A percentile compares a stretch with the other conserved stretches of the same genome.
Evolutionary conservation across 1,140 invertebrate species (phyloP).

Genomic region (Pissodes strobi): DNA sequence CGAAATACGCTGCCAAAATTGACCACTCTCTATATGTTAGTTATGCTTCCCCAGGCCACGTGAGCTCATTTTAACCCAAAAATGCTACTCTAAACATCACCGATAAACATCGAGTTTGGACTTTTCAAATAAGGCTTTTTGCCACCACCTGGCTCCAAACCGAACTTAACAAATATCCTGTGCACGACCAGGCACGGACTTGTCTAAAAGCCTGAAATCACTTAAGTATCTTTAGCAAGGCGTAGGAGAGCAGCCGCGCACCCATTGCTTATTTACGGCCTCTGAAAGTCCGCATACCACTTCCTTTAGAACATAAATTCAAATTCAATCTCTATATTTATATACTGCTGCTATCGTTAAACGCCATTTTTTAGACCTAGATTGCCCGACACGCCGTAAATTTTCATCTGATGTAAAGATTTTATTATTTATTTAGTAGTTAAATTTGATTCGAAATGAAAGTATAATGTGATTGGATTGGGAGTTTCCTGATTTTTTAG

Average conservation of each 20-base stretch:
- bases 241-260: constrained; percentile 33
- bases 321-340: constrained; percentile 40
- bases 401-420: constrained; percentile 24
- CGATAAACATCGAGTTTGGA: no score
- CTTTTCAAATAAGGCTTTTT: no score
- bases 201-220: no score
- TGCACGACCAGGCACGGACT: no score
- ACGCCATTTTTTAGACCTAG: constrained; percentile 34
- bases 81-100: no score
- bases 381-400: constrained; percentile 33
- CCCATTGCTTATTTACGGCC: constrained; percentile 35
- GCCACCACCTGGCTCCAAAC: no score
- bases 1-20: no score
- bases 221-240: constrained; percentile 12
- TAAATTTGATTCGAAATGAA: constrained; percentile 18
- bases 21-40: no score
- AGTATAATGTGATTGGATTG: background rate
- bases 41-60: no score
- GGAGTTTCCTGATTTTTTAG: no score
- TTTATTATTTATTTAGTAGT: constrained; percentile 24
- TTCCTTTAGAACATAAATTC: constrained; percentile 36
- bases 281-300: constrained; percentile 36
- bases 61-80: no score
- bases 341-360: constrained; percentile 38
- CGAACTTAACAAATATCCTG: no score